Base-by-base conservation (phyloP, 2,888 invertebrate species). In the Nyleta sp. region DNA sequence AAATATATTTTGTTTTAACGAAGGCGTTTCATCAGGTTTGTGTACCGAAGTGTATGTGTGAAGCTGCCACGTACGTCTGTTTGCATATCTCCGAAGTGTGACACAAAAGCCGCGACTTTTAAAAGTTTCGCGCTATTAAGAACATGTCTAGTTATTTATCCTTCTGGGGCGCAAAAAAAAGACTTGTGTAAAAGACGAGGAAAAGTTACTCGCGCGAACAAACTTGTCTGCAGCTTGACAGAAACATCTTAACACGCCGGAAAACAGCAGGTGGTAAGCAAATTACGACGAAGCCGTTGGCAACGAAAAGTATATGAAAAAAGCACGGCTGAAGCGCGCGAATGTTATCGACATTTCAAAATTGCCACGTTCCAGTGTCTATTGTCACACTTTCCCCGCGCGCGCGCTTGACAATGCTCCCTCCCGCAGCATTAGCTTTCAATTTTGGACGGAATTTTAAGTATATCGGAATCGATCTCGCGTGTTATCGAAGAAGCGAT, bases 321-420 rank as follows among this genome's bases (percentile, higher is more conserved):
- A 70, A 72, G 65, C 74, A 53, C 52, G 70, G 33, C 73, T 22
- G 70, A 79, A 64, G 77, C 80, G 70, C 83, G 82, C 83, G 84
- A 84, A 83, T 87, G 88, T 83, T 87, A 88, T 88, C 87, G 88
- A 89, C 89, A 86, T 85, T 82, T 87, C 82, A 83, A 87, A 89
- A 89, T 89, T 88, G 89, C 87, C 80, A 86, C 85, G 85, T 81
- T 84, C 83, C 81, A 80, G 78, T 83, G 82, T 87, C 82, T 84
- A 86, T 87, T 87, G 87, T 87, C 85, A 82, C 84, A 81, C 72
- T 78, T 80, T 38, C 80, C 81, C 81, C 60, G 50, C 60, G 22
- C 57, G 44, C 60, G 22, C 57, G 44, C 5, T 42, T 64, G 64
- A 59, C 73, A 65, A 65, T 60, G 0, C 24, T 10, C 33, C 31